Evolutionary conservation across 2,888 invertebrate species (phyloP), one percentile per base, ranked within the genome.

Genomic region (Melikaiella ostensackeni): DNA sequence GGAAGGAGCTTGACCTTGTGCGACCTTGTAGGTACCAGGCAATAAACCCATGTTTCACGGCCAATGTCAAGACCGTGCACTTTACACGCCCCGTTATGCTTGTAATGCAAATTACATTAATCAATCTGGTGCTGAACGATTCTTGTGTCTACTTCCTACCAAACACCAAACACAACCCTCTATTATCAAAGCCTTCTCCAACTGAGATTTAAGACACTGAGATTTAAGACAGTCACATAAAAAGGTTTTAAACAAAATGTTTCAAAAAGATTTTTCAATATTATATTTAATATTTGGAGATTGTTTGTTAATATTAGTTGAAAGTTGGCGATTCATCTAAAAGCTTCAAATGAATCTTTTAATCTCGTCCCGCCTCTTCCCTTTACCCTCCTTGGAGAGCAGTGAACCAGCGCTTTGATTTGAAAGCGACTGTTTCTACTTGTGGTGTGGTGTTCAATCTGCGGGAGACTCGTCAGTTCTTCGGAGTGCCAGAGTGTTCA

Each of bases 31-130:
- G 82, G 82, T 84, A 82, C 83, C 80, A 81, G 81, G 84, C 78
- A 85, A 83, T 83, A 85, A 84, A 83, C 84, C 83, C 82, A 86
- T 77, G 74, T 86, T 86, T 86, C 85, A 84, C 86, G 85, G 86
- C 85, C 86, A 86, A 86, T 84, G 84, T 86, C 86, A 85, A 81
- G 82, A 84, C 82, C 76, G 76, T 61, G 46, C 77, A 50, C 50
- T 70, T 70, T 55, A 50, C 70, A 70, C 64, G 24, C 38, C 46
- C 63, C 27, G 63, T 74, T 55, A 46, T 55, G 30, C 30, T 50
- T 70, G 30, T n/a, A 50, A 50, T 70, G 50, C 70, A 30, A 70
- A 70, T 70, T 35, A 35, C 35, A 63, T 63, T 35, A 11, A 38
- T 35, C 19, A 63, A 63, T 13, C 63, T 21, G 21, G n/a, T 13